These are phyloP conservation scores for Spodoptera exigua DNA, from an alignment of 2,888 invertebrate species.

Conservation along the genomic window DNA sequence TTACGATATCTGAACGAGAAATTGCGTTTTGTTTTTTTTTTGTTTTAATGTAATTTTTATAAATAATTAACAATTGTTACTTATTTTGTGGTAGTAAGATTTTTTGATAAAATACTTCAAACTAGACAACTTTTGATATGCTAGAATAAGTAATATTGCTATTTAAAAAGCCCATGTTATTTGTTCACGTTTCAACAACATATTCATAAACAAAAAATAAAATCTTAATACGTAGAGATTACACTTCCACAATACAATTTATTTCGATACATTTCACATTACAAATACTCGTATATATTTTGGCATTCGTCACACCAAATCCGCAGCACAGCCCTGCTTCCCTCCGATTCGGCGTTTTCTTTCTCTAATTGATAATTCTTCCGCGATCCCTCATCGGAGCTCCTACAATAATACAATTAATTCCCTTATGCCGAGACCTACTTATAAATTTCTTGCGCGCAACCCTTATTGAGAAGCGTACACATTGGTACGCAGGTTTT, in stretches of 20 bases:
- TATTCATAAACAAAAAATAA: too few species aligned
- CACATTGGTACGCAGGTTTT: slow-evolving; percentile 49
- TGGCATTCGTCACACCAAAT: too few species aligned
- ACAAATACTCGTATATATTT: too few species aligned
- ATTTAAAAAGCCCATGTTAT: too few species aligned
- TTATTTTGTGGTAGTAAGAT: slow-evolving; percentile 18
- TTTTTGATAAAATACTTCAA: background rate
- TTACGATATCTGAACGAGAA: slow-evolving; percentile 78
- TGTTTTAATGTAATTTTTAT: slow-evolving; percentile 73
- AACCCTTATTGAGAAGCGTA: slow-evolving; percentile 71
- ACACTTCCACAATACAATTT: too few species aligned
- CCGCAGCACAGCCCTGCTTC: slow-evolving; percentile 54
- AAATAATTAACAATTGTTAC: slow-evolving; percentile 49
- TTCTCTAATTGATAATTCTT: slow-evolving; percentile 89
- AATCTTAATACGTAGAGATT: too few species aligned
- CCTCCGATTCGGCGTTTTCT: slow-evolving; percentile 71
- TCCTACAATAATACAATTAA: slow-evolving; percentile 88
- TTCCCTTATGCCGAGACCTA: slow-evolving; percentile 83
- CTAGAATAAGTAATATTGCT: too few species aligned
- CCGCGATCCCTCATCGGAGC: slow-evolving; percentile 83
- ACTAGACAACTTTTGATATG: too few species aligned
- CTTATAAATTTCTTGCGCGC: slow-evolving; percentile 81
- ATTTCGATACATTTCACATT: too few species aligned
- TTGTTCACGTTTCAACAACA: too few species aligned
- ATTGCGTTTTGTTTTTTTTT: slow-evolving; percentile 70